A percentile compares a stretch with the other conserved stretches of the same genome.
These are phyloP conservation scores for Seriola aureovittata DNA, from an alignment of 2,113 vertebrate genomes.

Conservation along the genomic window DNA sequence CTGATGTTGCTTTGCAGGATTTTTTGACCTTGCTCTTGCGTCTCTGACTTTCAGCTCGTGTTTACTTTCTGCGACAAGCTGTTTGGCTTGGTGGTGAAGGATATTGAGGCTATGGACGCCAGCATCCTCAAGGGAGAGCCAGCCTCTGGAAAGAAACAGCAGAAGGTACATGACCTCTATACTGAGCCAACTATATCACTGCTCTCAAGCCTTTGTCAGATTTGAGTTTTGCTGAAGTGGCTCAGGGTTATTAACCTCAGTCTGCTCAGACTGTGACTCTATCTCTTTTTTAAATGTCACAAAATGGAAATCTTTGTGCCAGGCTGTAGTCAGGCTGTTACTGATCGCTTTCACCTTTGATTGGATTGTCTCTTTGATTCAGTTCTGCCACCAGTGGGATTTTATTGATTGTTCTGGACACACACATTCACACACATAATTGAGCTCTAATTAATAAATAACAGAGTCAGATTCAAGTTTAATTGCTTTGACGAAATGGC, in stretches of 20 bases:
- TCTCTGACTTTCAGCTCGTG: slow-evolving; percentile 87
- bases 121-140: slow-evolving; percentile 95
- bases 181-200: not conserved
- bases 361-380: not conserved
- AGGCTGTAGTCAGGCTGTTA: not conserved
- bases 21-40: not conserved
- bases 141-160: slow-evolving; percentile 89
- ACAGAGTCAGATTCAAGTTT: not conserved
- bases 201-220: not conserved
- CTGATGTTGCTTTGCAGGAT: not conserved
- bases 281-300: too few species aligned
- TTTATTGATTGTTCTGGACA: slow-evolving; percentile 4
- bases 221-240: not conserved
- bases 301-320: too few species aligned
- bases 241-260: not conserved
- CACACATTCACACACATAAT: slow-evolving; percentile 7
- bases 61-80: slow-evolving; percentile 98
- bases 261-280: too few species aligned
- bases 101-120: slow-evolving; percentile 97
- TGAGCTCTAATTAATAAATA: not conserved
- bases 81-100: slow-evolving; percentile 94
- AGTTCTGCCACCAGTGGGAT: not conserved
- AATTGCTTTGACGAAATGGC: not conserved
- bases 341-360: not conserved
- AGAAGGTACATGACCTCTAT: slow-evolving; percentile 87